A percentile compares a stretch with the other conserved stretches of the same genome.
phyloP scores from a whole-genome alignment of 2,797 vertebrate species.

The Chelon labrosus region DNA sequence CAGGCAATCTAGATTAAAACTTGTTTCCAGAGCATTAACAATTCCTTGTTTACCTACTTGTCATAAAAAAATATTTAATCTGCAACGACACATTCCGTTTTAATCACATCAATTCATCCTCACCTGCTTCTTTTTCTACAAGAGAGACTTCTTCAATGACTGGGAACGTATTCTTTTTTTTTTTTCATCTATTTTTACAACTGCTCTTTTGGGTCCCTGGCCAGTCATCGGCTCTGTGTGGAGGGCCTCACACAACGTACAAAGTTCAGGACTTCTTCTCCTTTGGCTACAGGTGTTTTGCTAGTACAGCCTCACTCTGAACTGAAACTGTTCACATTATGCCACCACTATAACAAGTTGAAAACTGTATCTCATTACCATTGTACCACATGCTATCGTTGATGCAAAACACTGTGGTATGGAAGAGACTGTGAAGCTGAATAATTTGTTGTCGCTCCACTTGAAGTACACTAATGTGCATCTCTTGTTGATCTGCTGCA shows the following conservation, averaged over 20 bases:
- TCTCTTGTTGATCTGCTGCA: slow-evolving; percentile 20
- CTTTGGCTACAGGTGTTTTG: slow-evolving; percentile 76
- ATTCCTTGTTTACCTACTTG: slow-evolving; percentile 5
- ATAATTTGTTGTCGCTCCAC: not conserved
- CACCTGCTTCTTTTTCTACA: slow-evolving; percentile 48
- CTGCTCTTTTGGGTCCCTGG: slow-evolving; percentile 65
- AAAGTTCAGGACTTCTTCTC: slow-evolving; percentile 60
- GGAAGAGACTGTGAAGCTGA: not conserved
- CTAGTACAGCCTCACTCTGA: slow-evolving; percentile 33
- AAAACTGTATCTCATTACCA: slow-evolving; percentile 15
- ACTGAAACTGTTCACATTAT: slow-evolving; percentile 30
- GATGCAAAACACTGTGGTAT: not conserved
- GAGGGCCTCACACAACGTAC: slow-evolving; percentile 70
- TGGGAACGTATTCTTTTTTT: slow-evolving; percentile 73
- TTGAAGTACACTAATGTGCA: not conserved
- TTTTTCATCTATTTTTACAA: slow-evolving; percentile 82
- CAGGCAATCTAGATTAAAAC: not conserved
- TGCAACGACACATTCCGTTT: slow-evolving; percentile 34
- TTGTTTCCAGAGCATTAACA: not conserved
- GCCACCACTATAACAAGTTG: slow-evolving; percentile 1
- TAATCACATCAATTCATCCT: slow-evolving; percentile 43
- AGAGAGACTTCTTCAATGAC: slow-evolving; percentile 42
- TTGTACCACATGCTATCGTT: not conserved
- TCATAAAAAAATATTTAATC: slow-evolving; percentile 14
- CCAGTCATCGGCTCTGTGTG: slow-evolving; percentile 69